These are phyloP conservation scores for Venustaconcha ellipsiformis DNA, from an alignment of 1,140 invertebrate genomes.

Conservation along the genomic window DNA sequence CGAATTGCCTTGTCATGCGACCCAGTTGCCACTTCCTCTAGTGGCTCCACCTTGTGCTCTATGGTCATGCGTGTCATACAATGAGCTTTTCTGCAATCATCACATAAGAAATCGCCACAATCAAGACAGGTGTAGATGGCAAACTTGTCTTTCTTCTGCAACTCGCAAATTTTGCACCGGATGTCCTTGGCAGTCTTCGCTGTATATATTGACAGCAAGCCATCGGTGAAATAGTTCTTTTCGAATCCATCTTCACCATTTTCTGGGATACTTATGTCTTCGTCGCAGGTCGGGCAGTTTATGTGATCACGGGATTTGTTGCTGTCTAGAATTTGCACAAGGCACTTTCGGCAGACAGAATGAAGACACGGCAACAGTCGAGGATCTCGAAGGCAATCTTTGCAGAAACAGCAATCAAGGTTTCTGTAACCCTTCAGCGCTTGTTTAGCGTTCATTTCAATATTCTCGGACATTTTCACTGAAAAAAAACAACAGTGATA, in stretches of 20 bases:
- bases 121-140: constrained; percentile 25
- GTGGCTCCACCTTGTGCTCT: constrained; percentile 20
- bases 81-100: constrained; percentile 32
- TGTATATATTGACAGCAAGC: constrained; percentile 10
- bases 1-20: constrained; percentile 21
- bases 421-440: too few relatives aligned
- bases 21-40: constrained; percentile 20
- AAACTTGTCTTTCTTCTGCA: constrained; percentile 28
- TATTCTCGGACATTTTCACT: too few relatives aligned
- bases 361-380: constrained; percentile 26
- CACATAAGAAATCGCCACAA: constrained; percentile 31
- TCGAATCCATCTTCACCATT: constrained; percentile 24
- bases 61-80: constrained; percentile 28
- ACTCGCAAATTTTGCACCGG: constrained; percentile 26
- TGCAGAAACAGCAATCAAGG: not conserved
- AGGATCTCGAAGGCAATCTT: constrained; percentile 13
- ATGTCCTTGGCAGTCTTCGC: constrained; percentile 29
- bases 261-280: constrained; percentile 18
- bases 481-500: too few relatives aligned
- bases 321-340: constrained; percentile 6
- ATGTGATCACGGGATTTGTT: constrained; percentile 9
- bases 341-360: constrained; percentile 18
- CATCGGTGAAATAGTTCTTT: constrained; percentile 24
- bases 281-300: constrained; percentile 13
- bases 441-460: too few relatives aligned